Percentiles rank a stretch among this genome's conserved stretches.
These are phyloP conservation scores for Micromys minutus DNA, from an alignment of 2,113 vertebrate species.

Conservation along the genomic window DNA sequence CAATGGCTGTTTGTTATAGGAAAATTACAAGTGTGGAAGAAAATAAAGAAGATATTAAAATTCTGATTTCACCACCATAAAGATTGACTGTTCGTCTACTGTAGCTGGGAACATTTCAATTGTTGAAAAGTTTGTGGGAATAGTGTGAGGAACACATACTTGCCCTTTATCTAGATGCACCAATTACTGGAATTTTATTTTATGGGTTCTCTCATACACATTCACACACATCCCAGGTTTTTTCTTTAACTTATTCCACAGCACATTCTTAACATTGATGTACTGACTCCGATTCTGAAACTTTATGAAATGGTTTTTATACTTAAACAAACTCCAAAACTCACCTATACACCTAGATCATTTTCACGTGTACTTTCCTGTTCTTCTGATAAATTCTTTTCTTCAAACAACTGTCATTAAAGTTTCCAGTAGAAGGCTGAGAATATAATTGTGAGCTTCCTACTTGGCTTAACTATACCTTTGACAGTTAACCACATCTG, in stretches of 20 bases:
- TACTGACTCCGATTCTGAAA: background rate
- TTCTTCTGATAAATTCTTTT: slow-evolving; percentile 27
- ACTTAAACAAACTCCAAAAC: background rate
- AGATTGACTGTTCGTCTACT: background rate
- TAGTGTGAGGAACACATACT: background rate
- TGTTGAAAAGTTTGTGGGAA: background rate
- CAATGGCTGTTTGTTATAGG: background rate
- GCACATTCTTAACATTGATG: background rate
- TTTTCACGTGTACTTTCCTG: slow-evolving; percentile 27
- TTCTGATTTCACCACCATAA: background rate
- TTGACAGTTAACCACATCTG: background rate
- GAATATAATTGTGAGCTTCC: slow-evolving; percentile 35
- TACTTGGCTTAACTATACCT: background rate
- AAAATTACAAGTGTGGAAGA: background rate
- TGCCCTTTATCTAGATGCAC: background rate
- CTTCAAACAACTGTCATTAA: slow-evolving; percentile 25
- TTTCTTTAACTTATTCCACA: background rate
- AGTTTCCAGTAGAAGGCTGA: background rate
- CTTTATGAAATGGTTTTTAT: slow-evolving; percentile 25
- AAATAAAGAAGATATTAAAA: slow-evolving; percentile 8
- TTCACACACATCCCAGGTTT: background rate
- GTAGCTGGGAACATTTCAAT: background rate
- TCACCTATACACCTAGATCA: background rate
- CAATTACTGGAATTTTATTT: background rate
- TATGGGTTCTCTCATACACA: background rate